Percentiles rank a stretch among this genome's conserved stretches.
phyloP scores from a whole-genome alignment of 2,797 vertebrate genomes.

The Pelochelys cantorii region DNA sequence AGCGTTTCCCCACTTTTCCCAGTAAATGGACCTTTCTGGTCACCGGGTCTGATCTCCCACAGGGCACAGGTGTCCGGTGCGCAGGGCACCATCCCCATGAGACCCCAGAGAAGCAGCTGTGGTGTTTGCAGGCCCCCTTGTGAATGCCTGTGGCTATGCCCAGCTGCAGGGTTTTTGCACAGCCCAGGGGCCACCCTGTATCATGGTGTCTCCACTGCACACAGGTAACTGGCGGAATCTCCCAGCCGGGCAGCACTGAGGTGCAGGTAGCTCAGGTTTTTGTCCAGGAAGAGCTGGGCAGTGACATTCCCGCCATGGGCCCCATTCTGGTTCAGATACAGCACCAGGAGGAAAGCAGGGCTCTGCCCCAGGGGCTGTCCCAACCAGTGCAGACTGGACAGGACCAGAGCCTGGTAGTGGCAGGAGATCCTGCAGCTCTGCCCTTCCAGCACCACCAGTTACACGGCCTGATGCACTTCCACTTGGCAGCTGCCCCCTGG shows the following conservation, averaged over 20 bases:
- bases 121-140: no score
- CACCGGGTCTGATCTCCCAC: no score
- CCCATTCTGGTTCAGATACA: background rate
- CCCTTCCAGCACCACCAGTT: background rate
- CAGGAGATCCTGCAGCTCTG: background rate
- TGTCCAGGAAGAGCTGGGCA: background rate
- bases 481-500: background rate
- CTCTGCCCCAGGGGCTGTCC: background rate
- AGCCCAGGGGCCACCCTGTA: background rate
- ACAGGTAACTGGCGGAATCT: conserved; percentile 32
- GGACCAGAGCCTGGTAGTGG: background rate
- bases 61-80: no score
- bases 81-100: no score
- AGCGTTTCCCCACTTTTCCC: no score
- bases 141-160: background rate
- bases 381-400: conserved; percentile 32
- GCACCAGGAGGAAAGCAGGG: background rate
- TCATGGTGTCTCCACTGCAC: conserved; percentile 14
- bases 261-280: conserved; percentile 24
- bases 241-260: background rate
- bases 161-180: background rate
- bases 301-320: background rate
- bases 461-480: conserved; percentile 21
- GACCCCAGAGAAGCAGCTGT: no score
- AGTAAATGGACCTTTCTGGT: no score